Percentiles rank a stretch among this genome's conserved stretches.
Evolutionary conservation across 2,888 invertebrate genomes (phyloP).

Genomic region (Allacma fusca): DNA sequence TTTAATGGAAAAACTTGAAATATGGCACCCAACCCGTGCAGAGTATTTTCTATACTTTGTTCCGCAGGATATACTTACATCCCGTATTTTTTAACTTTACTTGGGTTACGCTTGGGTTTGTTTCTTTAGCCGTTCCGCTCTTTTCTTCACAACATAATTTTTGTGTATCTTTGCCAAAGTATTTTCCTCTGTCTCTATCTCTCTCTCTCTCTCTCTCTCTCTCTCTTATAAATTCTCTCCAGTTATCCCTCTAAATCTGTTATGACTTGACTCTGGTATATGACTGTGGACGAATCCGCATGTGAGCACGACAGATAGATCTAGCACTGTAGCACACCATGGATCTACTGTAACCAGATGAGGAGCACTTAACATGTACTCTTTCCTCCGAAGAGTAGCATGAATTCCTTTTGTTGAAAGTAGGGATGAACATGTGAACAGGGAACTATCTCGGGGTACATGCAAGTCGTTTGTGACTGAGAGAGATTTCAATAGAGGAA

Average conservation of each 20-base stretch:
- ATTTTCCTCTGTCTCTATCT: too few species aligned
- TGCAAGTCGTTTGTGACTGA: background rate
- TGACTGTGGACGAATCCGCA: background rate
- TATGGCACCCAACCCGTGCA: too few species aligned
- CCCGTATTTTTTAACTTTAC: conserved; percentile 18
- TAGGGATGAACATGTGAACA: background rate
- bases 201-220: too few species aligned
- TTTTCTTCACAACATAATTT: conserved; percentile 25
- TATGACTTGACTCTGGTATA: background rate
- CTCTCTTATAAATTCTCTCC: conserved; percentile 12
- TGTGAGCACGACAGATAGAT: background rate
- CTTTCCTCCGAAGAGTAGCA: background rate
- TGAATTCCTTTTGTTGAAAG: conserved; percentile 1
- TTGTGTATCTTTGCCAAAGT: conserved; percentile 16
- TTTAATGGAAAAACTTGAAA: too few species aligned
- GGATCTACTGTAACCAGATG: conserved; percentile 4
- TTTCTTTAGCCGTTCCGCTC: conserved; percentile 35
- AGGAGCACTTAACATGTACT: background rate
- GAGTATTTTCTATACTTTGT: too few species aligned
- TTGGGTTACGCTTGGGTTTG: conserved; percentile 28
- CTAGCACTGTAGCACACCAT: background rate
- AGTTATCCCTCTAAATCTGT: conserved; percentile 20
- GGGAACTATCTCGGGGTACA: background rate
- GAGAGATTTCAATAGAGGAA: too few species aligned
- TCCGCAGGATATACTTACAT: too few species aligned